Base-by-base conservation (phyloP, 2,113 vertebrate genomes). In the Brevimyrus niger region DNA sequence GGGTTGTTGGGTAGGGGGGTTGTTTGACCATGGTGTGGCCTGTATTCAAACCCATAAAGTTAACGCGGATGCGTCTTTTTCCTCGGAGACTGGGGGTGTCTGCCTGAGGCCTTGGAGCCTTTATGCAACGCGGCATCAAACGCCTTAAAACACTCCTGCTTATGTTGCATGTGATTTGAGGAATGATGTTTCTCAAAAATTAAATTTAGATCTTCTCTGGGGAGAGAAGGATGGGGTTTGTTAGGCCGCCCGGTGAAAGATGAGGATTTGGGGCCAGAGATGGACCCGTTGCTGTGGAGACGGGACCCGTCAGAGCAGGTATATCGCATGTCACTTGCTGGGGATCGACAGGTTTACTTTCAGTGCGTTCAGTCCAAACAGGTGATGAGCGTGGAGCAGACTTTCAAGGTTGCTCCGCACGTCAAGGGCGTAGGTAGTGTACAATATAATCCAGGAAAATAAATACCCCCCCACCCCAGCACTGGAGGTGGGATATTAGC, bases 301-400 rank as follows among this genome's bases (percentile, higher is more conserved):
- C 23, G 48, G 35, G 88, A 35, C 31, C 19, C 21, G 21, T 53
- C 50, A 58, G 88, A 84, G 73, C 76, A 82, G 88, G 69, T 89
- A 51, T 58, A 47, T 46, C 69, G 15, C 9, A 8, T 53, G 65
- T 80, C 88, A 23, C 51, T n/a, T 80, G 11, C 51, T 2, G 50
- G 17, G 21, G 48, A 53, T 23, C 82, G 80, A 85, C 50, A 61
- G 35, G 76, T 89, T 89, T 55, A 85, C 35, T 38, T 89, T 44
- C 27, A 27, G n/a, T 9, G 38, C 23, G 50, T 58, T 47, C 21
- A n/a, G 51, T 84, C 51, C 31, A 31, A 47, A 85, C 88, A 53
- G 51, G 51, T 47, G 88, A 85, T 80, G 51, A 31, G 65, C 35
- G 73, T n/a, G 50, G 42, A 89, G 82, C 51, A 19, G 76, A 83